These are phyloP conservation scores for Hetaerina titia DNA, from an alignment of 2,888 invertebrate species.

Conservation along the genomic window DNA sequence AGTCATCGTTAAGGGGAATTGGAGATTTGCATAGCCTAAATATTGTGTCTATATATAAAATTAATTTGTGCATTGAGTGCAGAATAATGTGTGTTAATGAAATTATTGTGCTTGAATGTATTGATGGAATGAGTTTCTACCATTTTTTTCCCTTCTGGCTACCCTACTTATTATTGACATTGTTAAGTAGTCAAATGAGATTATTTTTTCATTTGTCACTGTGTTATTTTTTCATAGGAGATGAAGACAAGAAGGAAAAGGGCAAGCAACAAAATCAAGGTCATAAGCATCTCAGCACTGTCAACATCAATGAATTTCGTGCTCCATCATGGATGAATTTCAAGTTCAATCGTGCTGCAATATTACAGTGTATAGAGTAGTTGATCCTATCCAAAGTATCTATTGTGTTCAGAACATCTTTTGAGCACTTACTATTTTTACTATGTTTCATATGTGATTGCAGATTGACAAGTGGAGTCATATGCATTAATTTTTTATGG, in stretches of 20 bases:
- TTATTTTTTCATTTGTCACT: too few relatives aligned
- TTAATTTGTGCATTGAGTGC: too few relatives aligned
- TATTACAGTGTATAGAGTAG: constrained; percentile 77
- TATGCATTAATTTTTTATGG: constrained; percentile 20
- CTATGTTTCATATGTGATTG: background rate
- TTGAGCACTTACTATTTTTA: background rate
- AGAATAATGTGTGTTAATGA: too few relatives aligned
- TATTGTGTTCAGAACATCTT: background rate
- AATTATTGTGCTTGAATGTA: too few relatives aligned
- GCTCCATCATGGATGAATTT: constrained; percentile 85
- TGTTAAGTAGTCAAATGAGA: background rate
- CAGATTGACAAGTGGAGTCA: background rate
- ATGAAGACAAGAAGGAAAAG: constrained; percentile 72
- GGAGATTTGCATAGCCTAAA: too few relatives aligned
- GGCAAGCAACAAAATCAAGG: constrained; percentile 72
- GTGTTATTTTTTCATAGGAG: constrained; percentile 68
- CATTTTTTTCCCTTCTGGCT: background rate
- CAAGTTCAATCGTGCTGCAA: constrained; percentile 82
- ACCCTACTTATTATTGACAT: background rate
- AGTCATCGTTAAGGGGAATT: too few relatives aligned
- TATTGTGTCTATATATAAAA: too few relatives aligned
- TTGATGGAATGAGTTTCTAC: background rate
- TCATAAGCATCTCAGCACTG: constrained; percentile 65
- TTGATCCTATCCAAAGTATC: background rate
- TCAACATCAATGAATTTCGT: constrained; percentile 76